phyloP scores from a whole-genome alignment of 2,797 vertebrate species.

The Cossypha polioptera region DNA sequence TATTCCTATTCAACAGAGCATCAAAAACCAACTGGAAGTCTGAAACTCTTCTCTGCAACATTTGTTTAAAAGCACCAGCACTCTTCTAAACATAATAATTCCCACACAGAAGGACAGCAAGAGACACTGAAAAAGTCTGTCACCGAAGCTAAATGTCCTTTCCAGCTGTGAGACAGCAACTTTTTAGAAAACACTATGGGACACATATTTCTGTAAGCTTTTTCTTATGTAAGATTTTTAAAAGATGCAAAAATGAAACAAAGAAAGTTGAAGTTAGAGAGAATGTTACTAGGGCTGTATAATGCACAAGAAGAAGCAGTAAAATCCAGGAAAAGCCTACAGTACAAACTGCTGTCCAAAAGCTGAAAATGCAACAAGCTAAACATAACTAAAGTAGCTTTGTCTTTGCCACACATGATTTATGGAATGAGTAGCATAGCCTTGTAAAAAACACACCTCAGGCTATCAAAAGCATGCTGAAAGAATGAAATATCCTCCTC shows the following conservation, averaged over 20 bases:
- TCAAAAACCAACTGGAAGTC: neutral
- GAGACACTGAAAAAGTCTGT: neutral
- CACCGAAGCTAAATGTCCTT: neutral
- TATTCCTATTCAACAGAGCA: neutral
- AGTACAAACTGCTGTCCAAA: neutral
- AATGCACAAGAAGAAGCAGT: neutral
- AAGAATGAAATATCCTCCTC: neutral
- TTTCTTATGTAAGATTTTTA: neutral
- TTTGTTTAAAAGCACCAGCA: neutral
- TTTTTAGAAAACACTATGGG: neutral
- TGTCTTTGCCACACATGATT: neutral
- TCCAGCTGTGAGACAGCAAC: neutral
- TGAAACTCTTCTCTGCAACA: neutral
- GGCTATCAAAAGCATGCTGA: neutral
- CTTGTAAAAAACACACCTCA: neutral
- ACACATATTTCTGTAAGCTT: neutral
- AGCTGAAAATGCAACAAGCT: neutral
- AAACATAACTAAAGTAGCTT: neutral
- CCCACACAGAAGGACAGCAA: neutral
- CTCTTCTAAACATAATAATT: neutral
- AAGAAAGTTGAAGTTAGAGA: neutral
- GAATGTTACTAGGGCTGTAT: neutral
- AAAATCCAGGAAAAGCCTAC: neutral
- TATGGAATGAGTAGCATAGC: neutral
- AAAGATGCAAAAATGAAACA: neutral